Conservation (phyloP, 2,888 invertebrate species). For the Drosophila pseudotakahashii region DNA sequence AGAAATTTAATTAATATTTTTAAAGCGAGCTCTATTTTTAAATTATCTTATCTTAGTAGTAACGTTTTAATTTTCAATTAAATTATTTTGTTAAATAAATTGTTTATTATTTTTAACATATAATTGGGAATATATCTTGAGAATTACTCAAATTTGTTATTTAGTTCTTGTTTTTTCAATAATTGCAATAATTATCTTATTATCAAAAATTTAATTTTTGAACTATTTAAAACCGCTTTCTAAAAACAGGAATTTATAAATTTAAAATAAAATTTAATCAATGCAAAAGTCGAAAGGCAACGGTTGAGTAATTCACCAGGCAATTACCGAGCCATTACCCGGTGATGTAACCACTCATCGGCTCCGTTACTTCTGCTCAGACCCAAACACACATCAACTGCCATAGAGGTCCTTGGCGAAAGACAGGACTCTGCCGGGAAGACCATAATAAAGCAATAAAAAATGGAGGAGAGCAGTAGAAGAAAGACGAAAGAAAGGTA, state of each 20-base stretch:
- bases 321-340: constrained; percentile 39
- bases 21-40: no score
- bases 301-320: constrained; percentile 5
- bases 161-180: no score
- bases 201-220: no score
- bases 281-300: background rate
- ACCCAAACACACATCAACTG: constrained; percentile 22
- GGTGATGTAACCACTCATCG: constrained; percentile 44
- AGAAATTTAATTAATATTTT: background rate
- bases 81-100: no score
- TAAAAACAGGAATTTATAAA: no score
- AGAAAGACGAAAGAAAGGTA: constrained; percentile 43
- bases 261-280: background rate
- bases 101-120: no score
- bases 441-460: constrained; percentile 79
- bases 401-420: constrained; percentile 40
- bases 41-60: no score
- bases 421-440: constrained; percentile 31
- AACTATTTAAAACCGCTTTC: no score
- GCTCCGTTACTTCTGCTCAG: constrained; percentile 5
- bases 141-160: no score
- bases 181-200: no score
- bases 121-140: no score
- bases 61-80: no score
- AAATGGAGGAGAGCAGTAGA: constrained; percentile 28